A percentile compares a stretch with the other conserved stretches of the same genome.
Conservation (phyloP, 2,113 vertebrate genomes). For the Capreolus pygargus region DNA sequence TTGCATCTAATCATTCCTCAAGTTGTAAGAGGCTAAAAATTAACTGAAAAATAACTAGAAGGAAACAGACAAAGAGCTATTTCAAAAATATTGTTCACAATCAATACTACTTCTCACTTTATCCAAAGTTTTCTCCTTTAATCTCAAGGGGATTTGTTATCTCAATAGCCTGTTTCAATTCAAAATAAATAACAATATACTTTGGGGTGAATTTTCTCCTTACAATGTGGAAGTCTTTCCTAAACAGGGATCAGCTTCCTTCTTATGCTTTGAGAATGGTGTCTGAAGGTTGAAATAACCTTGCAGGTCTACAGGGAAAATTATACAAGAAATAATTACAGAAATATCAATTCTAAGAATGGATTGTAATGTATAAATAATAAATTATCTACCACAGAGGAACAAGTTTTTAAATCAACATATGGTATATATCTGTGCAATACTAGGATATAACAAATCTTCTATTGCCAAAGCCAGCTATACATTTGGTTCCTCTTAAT, state of each 20-base stretch:
- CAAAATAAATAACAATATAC: neutral
- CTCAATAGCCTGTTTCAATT: neutral
- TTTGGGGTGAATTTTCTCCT: neutral
- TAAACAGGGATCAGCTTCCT: neutral
- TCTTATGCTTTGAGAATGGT: neutral
- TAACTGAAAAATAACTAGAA: neutral
- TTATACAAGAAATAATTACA: neutral
- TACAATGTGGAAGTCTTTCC: neutral
- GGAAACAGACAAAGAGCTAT: neutral
- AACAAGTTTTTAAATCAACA: neutral
- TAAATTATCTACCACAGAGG: neutral
- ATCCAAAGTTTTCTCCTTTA: neutral
- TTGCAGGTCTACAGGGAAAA: neutral
- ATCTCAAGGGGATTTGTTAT: neutral
- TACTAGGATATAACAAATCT: neutral
- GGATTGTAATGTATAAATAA: neutral
- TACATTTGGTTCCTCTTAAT: neutral
- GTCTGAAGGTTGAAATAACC: neutral
- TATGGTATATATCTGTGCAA: neutral
- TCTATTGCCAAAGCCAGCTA: neutral
- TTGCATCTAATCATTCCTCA: neutral
- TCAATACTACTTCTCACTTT: neutral
- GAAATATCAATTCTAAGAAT: neutral
- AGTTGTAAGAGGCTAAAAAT: neutral
- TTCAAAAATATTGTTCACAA: neutral